A percentile compares a stretch with the other conserved stretches of the same genome.
Conservation (phyloP, 2,797 vertebrate species). For the Myotis planiceps region DNA sequence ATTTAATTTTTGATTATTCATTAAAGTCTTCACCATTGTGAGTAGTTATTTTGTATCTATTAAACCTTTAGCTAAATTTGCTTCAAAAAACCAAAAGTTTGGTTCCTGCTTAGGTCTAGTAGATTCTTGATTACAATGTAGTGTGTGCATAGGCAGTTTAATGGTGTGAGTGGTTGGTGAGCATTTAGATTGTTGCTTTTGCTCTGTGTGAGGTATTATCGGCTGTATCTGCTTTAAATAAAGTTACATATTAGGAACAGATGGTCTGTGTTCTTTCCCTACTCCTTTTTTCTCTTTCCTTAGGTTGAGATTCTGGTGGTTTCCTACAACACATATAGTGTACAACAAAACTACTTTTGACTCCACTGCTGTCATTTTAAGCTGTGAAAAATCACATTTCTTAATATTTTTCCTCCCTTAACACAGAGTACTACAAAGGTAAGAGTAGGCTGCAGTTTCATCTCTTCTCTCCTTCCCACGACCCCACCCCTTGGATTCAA, state of each 20-base stretch:
- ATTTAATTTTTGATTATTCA: not conserved
- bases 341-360: not conserved
- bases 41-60: not conserved
- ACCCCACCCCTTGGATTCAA: not conserved
- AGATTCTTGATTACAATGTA: not conserved
- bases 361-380: not conserved
- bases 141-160: not conserved
- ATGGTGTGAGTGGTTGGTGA: not conserved
- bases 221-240: conserved; percentile 53
- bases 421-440: not conserved
- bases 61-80: conserved; percentile 15
- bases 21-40: not conserved
- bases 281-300: not conserved
- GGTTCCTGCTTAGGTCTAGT: not conserved
- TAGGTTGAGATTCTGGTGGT: not conserved
- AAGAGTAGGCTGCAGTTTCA: conserved; percentile 17
- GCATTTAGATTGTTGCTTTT: not conserved
- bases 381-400: conserved; percentile 13
- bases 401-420: not conserved
- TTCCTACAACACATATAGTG: not conserved
- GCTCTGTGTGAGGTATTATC: not conserved
- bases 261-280: not conserved
- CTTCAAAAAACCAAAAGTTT: not conserved
- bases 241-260: conserved; percentile 23
- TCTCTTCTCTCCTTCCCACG: not conserved